A percentile compares a stretch with the other conserved stretches of the same genome.
Evolutionary conservation across 2,113 vertebrate genomes (phyloP).

Genomic region (Salvelinus fontinalis): DNA sequence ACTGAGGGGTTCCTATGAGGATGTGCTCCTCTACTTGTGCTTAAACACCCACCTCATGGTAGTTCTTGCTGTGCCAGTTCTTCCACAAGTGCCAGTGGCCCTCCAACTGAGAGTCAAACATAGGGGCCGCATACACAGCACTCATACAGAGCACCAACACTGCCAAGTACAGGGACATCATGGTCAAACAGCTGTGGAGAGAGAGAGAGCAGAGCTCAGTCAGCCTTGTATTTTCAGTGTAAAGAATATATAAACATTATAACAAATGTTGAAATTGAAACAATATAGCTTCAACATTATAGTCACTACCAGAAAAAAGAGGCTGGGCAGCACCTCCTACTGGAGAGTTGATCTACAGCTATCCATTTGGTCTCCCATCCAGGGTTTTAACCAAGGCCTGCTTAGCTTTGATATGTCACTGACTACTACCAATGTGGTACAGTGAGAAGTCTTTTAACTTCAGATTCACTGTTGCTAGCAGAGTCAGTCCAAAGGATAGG

Average conservation of each 20-base stretch:
- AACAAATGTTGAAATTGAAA: not conserved
- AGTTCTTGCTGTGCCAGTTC: constrained; percentile 77
- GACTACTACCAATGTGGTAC: constrained; percentile 9
- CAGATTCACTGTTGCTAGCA: too few relatives aligned
- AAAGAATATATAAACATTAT: not conserved
- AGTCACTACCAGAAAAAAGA: constrained; percentile 3
- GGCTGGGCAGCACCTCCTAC: too few relatives aligned
- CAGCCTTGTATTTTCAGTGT: not conserved
- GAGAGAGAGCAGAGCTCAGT: not conserved
- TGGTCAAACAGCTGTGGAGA: constrained; percentile 28
- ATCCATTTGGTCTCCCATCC: too few relatives aligned
- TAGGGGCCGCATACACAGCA: constrained; percentile 69
- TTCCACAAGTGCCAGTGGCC: constrained; percentile 85
- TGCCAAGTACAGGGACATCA: constrained; percentile 62
- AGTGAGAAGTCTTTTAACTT: constrained; percentile 24
- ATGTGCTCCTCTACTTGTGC: not conserved
- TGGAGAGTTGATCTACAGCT: too few relatives aligned
- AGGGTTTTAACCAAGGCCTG: too few relatives aligned
- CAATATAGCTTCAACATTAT: constrained; percentile 53
- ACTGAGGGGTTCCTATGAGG: too few relatives aligned
- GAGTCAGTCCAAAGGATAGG: too few relatives aligned
- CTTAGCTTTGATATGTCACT: too few relatives aligned
- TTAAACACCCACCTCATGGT: constrained; percentile 71
- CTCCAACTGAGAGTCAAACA: constrained; percentile 71
- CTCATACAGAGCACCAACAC: constrained; percentile 65